Percentiles rank a stretch among this genome's conserved stretches.
Evolutionary conservation across 2,888 invertebrate species (phyloP).

Genomic region (Acrobasis consociella): DNA sequence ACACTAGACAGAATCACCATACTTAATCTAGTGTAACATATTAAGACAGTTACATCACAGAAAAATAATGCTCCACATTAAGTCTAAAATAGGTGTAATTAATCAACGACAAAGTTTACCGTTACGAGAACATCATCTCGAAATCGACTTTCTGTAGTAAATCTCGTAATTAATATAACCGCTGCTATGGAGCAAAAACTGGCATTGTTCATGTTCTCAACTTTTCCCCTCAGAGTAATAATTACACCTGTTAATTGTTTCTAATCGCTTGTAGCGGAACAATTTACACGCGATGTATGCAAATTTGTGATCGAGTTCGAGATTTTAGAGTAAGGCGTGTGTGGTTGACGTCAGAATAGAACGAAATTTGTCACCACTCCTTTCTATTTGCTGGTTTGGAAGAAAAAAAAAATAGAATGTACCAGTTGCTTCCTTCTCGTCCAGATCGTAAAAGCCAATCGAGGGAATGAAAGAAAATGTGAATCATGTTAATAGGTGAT

Average conservation of each 20-base stretch:
- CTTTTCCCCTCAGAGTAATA: conserved; percentile 58
- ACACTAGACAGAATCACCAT: not conserved
- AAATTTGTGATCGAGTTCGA: conserved; percentile 26
- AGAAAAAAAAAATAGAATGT: too few relatives aligned
- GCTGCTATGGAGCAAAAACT: conserved; percentile 28
- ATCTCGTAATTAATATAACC: conserved; percentile 10
- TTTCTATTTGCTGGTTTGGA: too few relatives aligned
- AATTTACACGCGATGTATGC: conserved; percentile 48
- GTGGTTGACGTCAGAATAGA: too few relatives aligned
- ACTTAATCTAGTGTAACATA: not conserved
- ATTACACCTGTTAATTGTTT: conserved; percentile 62
- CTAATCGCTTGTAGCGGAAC: conserved; percentile 67
- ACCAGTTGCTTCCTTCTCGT: too few relatives aligned
- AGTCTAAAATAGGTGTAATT: not conserved
- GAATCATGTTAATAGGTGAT: too few relatives aligned
- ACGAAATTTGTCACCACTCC: too few relatives aligned
- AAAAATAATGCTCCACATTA: not conserved
- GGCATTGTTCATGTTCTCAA: conserved; percentile 46
- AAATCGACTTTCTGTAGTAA: conserved; percentile 7
- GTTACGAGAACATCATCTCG: not conserved
- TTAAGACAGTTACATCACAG: not conserved
- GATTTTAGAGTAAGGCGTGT: too few relatives aligned
- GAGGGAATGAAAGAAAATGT: too few relatives aligned
- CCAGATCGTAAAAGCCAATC: too few relatives aligned
- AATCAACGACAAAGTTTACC: not conserved